Evolutionary conservation across 2,888 invertebrate species (phyloP).

Genomic region (Cartodere bifasciata): DNA sequence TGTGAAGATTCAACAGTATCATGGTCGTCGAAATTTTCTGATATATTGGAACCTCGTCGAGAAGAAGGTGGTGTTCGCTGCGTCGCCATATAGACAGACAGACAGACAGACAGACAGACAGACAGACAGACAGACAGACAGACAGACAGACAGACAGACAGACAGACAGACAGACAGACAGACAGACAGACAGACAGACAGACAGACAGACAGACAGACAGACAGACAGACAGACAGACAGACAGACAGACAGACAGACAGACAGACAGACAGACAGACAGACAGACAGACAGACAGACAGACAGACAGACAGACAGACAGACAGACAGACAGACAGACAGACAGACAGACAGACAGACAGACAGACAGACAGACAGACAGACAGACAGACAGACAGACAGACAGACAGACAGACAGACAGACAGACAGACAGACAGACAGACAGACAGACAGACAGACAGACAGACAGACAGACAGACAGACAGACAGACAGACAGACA

Average conservation of each 20-base stretch:
- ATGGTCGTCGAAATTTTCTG: no score
- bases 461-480: background rate
- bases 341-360: conserved; percentile 5
- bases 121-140: conserved; percentile 5
- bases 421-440: background rate
- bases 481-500: background rate
- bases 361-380: conserved; percentile 5
- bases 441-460: background rate
- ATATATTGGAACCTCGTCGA: no score
- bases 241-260: conserved; percentile 5
- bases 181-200: conserved; percentile 5
- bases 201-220: conserved; percentile 5
- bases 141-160: conserved; percentile 5
- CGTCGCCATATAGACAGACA: no score
- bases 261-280: conserved; percentile 5
- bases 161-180: conserved; percentile 5
- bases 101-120: conserved; percentile 5
- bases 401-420: background rate
- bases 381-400: conserved; percentile 4
- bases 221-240: conserved; percentile 5
- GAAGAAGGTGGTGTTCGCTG: no score
- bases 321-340: conserved; percentile 5
- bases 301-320: conserved; percentile 5
- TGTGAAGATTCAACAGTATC: no score
- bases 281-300: conserved; percentile 5